phyloP scores from a whole-genome alignment of 2,797 vertebrate species.

The Chelon auratus region DNA sequence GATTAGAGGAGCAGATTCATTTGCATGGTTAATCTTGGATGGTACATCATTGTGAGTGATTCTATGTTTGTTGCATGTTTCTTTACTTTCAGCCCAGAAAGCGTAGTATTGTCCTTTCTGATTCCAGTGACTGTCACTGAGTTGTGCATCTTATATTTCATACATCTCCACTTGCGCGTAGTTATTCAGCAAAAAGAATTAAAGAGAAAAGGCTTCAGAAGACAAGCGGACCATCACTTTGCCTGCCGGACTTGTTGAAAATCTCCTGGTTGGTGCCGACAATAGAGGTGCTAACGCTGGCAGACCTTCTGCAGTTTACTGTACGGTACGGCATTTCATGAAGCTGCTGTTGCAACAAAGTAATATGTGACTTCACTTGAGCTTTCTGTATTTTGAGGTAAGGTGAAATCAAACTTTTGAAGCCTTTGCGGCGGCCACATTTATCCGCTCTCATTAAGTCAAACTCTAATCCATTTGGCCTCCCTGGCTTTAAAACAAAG shows the following conservation, averaged over 20 bases:
- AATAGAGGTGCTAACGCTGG: neutral
- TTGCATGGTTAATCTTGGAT: too few species aligned
- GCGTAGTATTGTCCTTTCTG: too few species aligned
- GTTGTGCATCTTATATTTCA: neutral
- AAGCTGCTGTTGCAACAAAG: too few species aligned
- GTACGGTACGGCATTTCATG: too few species aligned
- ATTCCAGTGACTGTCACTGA: neutral
- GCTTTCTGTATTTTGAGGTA: too few species aligned
- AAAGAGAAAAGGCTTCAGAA: neutral
- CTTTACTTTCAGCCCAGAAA: too few species aligned
- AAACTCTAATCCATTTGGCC: slow-evolving; percentile 34
- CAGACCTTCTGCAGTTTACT: neutral
- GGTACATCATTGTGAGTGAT: too few species aligned
- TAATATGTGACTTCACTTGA: too few species aligned
- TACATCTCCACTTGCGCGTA: neutral
- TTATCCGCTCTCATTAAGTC: slow-evolving; percentile 1
- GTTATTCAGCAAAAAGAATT: too few species aligned
- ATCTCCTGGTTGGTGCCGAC: neutral
- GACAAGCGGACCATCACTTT: slow-evolving; percentile 41
- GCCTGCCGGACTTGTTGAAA: neutral
- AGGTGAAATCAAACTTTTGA: too few species aligned
- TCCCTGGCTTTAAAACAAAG: slow-evolving; percentile 35
- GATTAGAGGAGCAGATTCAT: too few species aligned
- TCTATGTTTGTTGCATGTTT: too few species aligned
- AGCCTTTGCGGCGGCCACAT: neutral